Evolutionary conservation across 1,140 invertebrate genomes (phyloP), one percentile per base, ranked within the genome.

Genomic region (Kradibia gibbosae): DNA sequence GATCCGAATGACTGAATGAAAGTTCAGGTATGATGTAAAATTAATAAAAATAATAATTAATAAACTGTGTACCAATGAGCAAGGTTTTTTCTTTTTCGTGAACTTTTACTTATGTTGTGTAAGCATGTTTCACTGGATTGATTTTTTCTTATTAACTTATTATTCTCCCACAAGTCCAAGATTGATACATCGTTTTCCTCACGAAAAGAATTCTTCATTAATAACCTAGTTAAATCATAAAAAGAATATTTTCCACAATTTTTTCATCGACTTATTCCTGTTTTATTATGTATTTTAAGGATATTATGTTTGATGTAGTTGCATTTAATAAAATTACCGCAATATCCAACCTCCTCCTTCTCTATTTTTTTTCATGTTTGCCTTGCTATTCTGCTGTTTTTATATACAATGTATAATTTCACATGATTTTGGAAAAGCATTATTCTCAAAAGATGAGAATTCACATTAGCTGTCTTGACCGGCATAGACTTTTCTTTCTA

Each of bases 41-140:
- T 87, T 87, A 87, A 87, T 87, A 86, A 86, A 86, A 87, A 85
- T 85, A 83, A 86, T 85, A 86, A 80, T 75, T 83, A 31, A 17
- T 53, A 20, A 53, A 79, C 76, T 79, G 76, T 82, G 78, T 67
- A 28, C n/a, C 22, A 17, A 17, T 7, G 73, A 70, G 81, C 83
- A 65, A 80, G 84, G 84, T 85, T 87, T 86, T 13, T 13, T 5
- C 42, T 8, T 82, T 79, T 76, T 81, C 83, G 85, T 83, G 7
- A 45, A 13, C 13, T 1, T 31, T 8, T 22, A 53, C 50, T 10
- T 10, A 11, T 4, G 25, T 13, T 1, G 20, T 25, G 25, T 39
- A 22, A 0, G 28, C 48, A 7, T 28, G 4, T 13, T 45, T 28
- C 36, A 20, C 7, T 34, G 3, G 13, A 10, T 34, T 25, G 22